These are phyloP conservation scores for Oceanites oceanicus DNA, from an alignment of 2,113 vertebrate species.

Conservation along the genomic window DNA sequence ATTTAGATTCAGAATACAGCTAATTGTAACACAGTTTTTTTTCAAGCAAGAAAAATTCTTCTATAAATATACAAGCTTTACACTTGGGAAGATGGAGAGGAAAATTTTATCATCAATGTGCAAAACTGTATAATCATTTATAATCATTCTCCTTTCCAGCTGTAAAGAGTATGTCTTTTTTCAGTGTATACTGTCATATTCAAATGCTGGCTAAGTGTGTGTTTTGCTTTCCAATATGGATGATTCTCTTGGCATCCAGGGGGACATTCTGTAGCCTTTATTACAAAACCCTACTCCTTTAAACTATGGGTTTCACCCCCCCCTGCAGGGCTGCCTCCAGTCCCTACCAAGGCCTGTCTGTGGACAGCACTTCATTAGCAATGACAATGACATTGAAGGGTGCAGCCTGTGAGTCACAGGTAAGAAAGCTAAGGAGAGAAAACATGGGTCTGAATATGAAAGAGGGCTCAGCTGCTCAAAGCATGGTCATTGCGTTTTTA, in stretches of 20 bases:
- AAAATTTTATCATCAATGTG: background rate
- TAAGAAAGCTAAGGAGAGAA: background rate
- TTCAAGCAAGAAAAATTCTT: background rate
- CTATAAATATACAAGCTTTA: background rate
- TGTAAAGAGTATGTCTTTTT: background rate
- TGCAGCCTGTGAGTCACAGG: background rate
- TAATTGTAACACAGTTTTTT: accelerated
- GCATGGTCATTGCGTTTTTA: background rate
- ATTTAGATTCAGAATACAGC: background rate
- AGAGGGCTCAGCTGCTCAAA: background rate
- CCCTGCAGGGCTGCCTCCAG: background rate
- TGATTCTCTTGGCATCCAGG: background rate
- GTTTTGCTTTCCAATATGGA: background rate
- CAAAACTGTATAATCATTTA: background rate
- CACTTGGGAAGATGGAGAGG: background rate
- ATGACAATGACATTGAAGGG: background rate
- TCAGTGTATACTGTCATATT: background rate
- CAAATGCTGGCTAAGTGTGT: background rate
- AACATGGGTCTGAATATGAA: background rate
- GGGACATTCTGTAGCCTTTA: background rate
- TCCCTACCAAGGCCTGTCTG: background rate
- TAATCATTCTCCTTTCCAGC: background rate
- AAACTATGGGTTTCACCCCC: background rate
- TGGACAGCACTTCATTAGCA: background rate
- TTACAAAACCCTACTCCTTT: background rate